A percentile compares a stretch with the other conserved stretches of the same genome.
Evolutionary conservation across 1,140 invertebrate species (phyloP).

Genomic region (Paraescarpia echinospica): DNA sequence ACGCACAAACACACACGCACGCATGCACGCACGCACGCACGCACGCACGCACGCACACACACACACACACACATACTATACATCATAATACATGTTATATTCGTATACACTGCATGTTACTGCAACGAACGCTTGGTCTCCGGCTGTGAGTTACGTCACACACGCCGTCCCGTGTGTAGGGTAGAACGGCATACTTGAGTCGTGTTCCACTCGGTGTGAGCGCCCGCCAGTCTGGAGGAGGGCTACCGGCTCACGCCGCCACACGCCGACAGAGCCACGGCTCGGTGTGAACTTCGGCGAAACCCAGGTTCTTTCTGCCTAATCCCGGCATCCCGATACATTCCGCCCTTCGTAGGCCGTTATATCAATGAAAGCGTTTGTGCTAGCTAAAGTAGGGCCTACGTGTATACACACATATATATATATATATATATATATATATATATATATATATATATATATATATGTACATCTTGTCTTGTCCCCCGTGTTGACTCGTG

Average conservation of each 20-base stretch:
- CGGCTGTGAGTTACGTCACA: not conserved
- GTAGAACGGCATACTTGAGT: not conserved
- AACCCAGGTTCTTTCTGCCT: no score
- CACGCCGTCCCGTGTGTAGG: not conserved
- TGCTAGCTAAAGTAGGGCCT: not conserved
- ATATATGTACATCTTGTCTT: not conserved
- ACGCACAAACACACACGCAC: not conserved
- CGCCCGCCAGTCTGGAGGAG: not conserved
- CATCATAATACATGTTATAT: no score
- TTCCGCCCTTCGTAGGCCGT: no score
- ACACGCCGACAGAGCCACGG: not conserved
- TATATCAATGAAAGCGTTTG: no score
- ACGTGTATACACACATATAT: not conserved
- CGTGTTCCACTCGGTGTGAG: not conserved
- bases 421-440: conserved; percentile 4
- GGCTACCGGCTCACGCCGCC: not conserved
- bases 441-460: conserved; percentile 7
- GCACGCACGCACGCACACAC: not conserved
- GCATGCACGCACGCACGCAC: not conserved
- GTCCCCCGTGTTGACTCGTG: no score
- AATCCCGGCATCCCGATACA: no score
- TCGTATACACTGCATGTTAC: no score
- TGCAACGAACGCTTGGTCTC: not conserved
- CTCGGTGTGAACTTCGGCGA: no score
- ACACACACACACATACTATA: no score